Evolutionary conservation across 2,797 vertebrate genomes (phyloP).

Genomic region (Garrulus glandarius): DNA sequence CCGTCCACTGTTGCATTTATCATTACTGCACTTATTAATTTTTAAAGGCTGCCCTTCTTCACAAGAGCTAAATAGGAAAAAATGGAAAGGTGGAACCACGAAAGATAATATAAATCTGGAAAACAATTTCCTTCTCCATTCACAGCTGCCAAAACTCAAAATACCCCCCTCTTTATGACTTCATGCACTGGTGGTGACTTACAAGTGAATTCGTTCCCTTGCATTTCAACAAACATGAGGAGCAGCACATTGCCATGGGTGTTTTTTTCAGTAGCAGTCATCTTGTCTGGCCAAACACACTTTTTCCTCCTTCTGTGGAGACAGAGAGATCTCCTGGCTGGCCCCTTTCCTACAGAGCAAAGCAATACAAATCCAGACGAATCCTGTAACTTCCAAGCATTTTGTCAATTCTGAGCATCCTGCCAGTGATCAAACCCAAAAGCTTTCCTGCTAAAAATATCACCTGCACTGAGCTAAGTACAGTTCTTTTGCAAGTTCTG

Average conservation of each 20-base stretch:
- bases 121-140: not conserved
- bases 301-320: not conserved
- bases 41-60: conserved; percentile 10
- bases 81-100: not conserved
- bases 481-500: not conserved
- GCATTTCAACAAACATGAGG: not conserved
- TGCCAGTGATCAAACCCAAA: not conserved
- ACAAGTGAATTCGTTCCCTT: not conserved
- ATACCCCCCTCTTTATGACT: not conserved
- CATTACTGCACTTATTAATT: not conserved
- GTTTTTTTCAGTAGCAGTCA: not conserved
- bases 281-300: not conserved
- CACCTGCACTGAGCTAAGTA: not conserved
- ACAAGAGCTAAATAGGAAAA: not conserved
- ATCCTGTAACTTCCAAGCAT: not conserved
- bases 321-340: not conserved
- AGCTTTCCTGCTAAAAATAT: not conserved
- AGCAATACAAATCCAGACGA: not conserved
- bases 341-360: not conserved
- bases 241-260: not conserved
- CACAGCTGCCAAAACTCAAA: not conserved
- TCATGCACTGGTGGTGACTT: not conserved
- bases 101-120: not conserved
- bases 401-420: not conserved
- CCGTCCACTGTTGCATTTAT: not conserved